These are phyloP conservation scores for Idaea aversata DNA, from an alignment of 2,888 invertebrate genomes.

Conservation along the genomic window DNA sequence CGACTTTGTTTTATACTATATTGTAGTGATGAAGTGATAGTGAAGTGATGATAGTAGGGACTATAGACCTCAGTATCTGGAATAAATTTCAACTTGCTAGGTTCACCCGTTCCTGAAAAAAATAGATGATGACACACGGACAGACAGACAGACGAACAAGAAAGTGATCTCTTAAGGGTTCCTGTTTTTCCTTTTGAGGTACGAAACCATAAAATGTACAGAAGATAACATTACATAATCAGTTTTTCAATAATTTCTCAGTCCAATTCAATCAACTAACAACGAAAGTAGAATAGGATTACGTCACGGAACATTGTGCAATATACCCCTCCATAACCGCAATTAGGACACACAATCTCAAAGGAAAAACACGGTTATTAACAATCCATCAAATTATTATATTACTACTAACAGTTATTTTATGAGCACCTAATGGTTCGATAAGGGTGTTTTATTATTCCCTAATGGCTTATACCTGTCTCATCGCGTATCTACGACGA, in stretches of 20 bases:
- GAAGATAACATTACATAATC: too few species aligned
- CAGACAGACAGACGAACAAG: too few species aligned
- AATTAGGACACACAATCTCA: slow-evolving; percentile 13
- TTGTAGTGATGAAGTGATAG: too few species aligned
- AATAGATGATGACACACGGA: too few species aligned
- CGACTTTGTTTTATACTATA: too few species aligned
- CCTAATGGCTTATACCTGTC: slow-evolving; percentile 79
- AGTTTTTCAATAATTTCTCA: not conserved
- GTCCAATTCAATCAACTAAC: not conserved
- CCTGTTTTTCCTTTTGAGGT: too few species aligned
- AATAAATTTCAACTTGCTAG: too few species aligned
- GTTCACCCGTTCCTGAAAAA: too few species aligned
- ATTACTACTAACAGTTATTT: slow-evolving; percentile 78
- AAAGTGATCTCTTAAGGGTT: too few species aligned
- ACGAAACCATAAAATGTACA: too few species aligned
- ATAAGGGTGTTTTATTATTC: slow-evolving; percentile 78
- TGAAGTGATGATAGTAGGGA: too few species aligned
- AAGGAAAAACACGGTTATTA: slow-evolving; percentile 71
- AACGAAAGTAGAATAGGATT: not conserved
- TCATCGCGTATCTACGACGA: slow-evolving; percentile 58
- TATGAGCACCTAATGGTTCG: slow-evolving; percentile 77
- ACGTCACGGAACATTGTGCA: not conserved
- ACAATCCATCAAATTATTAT: slow-evolving; percentile 74
- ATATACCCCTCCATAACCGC: not conserved
- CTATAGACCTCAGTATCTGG: too few species aligned